Conservation (phyloP, 2,888 invertebrate species). For the Cephus rjabovi region DNA sequence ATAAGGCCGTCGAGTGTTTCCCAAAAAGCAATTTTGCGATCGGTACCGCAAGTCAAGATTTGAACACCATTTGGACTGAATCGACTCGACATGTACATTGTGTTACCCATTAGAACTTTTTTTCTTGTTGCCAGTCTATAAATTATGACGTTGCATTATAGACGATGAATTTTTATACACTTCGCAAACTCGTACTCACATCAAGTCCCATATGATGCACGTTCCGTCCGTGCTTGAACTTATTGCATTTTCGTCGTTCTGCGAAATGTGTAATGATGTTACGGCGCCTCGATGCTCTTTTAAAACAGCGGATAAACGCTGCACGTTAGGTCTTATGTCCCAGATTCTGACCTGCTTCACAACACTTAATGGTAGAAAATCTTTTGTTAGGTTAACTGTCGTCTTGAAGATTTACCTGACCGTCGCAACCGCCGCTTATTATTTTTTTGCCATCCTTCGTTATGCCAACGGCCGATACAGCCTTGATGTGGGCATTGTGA, state of each 20-base stretch:
- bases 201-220: conserved; percentile 92
- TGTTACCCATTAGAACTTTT: conserved; percentile 88
- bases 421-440: conserved; percentile 92
- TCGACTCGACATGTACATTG: conserved; percentile 82
- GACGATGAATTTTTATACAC: conserved; percentile 28
- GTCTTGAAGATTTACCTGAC: conserved; percentile 73
- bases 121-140: conserved; percentile 74
- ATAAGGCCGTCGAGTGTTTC: conserved; percentile 86
- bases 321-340: conserved; percentile 77
- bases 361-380: not conserved
- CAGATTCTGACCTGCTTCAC: conserved; percentile 77
- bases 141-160: not conserved
- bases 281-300: conserved; percentile 94
- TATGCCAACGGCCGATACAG: conserved; percentile 84
- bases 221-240: conserved; percentile 93
- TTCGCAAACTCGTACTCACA: conserved; percentile 68
- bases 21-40: conserved; percentile 90
- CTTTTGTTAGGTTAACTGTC: not conserved
- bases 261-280: conserved; percentile 83
- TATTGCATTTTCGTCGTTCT: conserved; percentile 83
- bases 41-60: conserved; percentile 86
- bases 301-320: conserved; percentile 78
- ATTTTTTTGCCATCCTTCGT: conserved; percentile 78
- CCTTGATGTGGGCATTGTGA: conserved; percentile 89
- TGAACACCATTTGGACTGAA: conserved; percentile 82